Evolutionary conservation across 2,797 vertebrate genomes (phyloP).

Genomic region (Tragelaphus eurycerus): DNA sequence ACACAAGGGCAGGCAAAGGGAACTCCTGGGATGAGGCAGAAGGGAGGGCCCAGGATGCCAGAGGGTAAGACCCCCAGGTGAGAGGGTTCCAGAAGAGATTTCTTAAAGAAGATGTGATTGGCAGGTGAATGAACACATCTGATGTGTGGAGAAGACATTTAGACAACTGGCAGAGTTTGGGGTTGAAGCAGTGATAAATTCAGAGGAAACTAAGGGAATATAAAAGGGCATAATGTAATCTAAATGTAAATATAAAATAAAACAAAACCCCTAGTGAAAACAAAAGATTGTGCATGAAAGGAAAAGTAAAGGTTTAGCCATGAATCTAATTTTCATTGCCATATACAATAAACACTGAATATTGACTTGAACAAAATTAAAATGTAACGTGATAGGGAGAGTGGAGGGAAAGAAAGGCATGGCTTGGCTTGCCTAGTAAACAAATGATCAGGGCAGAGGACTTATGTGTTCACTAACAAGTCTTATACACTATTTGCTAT

Average conservation of each 20-base stretch:
- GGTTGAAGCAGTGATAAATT: conserved; percentile 26
- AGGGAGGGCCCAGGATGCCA: not conserved
- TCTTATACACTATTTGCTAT: not conserved
- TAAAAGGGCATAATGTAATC: conserved; percentile 56
- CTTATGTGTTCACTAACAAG: not conserved
- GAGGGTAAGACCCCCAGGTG: not conserved
- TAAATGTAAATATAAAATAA: conserved; percentile 67
- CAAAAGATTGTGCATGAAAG: conserved; percentile 21
- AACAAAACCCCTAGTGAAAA: conserved; percentile 47
- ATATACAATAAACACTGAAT: conserved; percentile 55
- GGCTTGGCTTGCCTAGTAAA: not conserved
- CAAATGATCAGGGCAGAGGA: not conserved
- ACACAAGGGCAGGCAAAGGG: not conserved
- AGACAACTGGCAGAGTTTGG: not conserved
- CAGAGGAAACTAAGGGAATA: conserved; percentile 39
- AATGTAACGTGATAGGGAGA: conserved; percentile 23
- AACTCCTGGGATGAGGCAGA: not conserved
- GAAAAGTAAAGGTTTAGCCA: conserved; percentile 48
- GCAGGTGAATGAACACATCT: not conserved
- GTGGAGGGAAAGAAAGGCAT: not conserved
- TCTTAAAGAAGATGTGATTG: not conserved
- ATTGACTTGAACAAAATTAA: conserved; percentile 59
- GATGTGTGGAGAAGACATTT: not conserved
- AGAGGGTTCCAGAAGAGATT: not conserved
- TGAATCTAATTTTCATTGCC: conserved; percentile 53